These are phyloP conservation scores for Heliconius charithonia DNA, from an alignment of 2,888 invertebrate species.

Conservation along the genomic window DNA sequence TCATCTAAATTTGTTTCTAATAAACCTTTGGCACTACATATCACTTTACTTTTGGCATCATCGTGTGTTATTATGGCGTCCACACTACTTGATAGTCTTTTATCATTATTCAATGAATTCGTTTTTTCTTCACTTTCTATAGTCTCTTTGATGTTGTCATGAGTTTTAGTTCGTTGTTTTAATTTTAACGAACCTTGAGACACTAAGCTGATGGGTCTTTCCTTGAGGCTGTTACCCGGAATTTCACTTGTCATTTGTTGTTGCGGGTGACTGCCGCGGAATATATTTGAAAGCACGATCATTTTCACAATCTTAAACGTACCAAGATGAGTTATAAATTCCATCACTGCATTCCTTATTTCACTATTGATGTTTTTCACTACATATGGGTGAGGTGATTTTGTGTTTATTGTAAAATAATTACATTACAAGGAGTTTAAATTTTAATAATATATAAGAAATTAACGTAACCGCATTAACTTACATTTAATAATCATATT, in stretches of 20 bases:
- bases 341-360: slow-evolving; percentile 82
- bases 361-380: slow-evolving; percentile 63
- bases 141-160: slow-evolving; percentile 60
- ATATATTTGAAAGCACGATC: slow-evolving; percentile 80
- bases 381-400: slow-evolving; percentile 61
- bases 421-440: not conserved
- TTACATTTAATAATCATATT: too few species aligned
- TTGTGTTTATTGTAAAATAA: slow-evolving; percentile 57
- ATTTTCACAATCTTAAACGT: slow-evolving; percentile 80
- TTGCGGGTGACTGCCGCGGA: slow-evolving; percentile 72
- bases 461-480: too few species aligned
- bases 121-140: slow-evolving; percentile 51
- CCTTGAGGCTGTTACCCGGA: slow-evolving; percentile 50
- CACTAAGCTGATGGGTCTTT: slow-evolving; percentile 58
- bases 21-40: slow-evolving; percentile 83
- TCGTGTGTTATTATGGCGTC: slow-evolving; percentile 70
- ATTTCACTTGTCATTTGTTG: slow-evolving; percentile 61
- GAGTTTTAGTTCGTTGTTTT: slow-evolving; percentile 72
- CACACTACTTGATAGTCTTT: slow-evolving; percentile 74
- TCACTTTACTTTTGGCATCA: slow-evolving; percentile 77
- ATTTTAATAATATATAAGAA: not conserved
- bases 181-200: slow-evolving; percentile 69
- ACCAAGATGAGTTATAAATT: slow-evolving; percentile 75
- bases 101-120: slow-evolving; percentile 64
- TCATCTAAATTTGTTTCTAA: slow-evolving; percentile 82